Evolutionary conservation across 2,888 invertebrate species (phyloP), one percentile per base, ranked within the genome.

Genomic region (Stratiomys singularior): DNA sequence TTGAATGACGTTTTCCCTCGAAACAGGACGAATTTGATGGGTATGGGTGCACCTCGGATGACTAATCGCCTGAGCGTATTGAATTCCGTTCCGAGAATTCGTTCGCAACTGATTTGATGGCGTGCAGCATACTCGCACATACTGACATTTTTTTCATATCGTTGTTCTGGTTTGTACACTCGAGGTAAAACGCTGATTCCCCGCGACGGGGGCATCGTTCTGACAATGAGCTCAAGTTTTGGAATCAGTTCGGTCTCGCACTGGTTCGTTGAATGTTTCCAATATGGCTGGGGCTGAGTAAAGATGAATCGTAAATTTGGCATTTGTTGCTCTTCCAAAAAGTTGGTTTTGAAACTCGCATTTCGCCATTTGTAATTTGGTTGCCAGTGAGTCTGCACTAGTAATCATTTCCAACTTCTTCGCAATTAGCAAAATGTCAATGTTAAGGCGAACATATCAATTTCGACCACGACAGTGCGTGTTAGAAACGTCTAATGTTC

Each of bases 131-230:
- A 37, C 9, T 37, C 37, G 37, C n/a, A n/a, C n/a, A n/a, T 37
- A 37, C 37, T 37, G 37, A 67, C 28, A 37, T n/a, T 44, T 64
- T 66, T 67, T 67, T 44, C 67, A 44, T 67, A 67, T 67, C 30
- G 67, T 44, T 44, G 44, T 44, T 67, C 67, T 67, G 67, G 44
- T 67, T 67, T 21, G 18, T 21, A 67, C 67, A 44, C 44, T 67
- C 1, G 44, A 13, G 44, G n/a, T 9, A 18, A 5, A 4, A 64
- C 52, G 52, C 15, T 52, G n/a, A 52, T 52, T 18, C 18, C 52
- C 4, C 52, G 3, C 1, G 4, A 28, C 64, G 28, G 28, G n/a
- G 28, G 11, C 25, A 23, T 60, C 60, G 60, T 64, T 25, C 28
- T 28, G 44, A 67, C 15, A 44, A 37, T 44, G 67, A 67, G 25